phyloP scores from a whole-genome alignment of 2,888 invertebrate species.

The Lepas anatifera region DNA sequence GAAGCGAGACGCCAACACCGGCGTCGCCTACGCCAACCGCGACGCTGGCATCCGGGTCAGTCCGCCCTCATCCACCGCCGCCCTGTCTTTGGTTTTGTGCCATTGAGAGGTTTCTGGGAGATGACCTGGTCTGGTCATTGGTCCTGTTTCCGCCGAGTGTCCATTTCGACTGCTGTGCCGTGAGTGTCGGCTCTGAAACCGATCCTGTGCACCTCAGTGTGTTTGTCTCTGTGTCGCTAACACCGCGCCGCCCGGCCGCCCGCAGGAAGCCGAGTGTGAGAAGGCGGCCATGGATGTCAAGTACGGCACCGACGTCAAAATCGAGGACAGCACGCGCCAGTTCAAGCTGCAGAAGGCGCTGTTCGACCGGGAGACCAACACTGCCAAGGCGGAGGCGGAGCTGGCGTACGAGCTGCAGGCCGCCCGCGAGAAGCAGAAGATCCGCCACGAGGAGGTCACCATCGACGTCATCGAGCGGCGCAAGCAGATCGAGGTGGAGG shows the following conservation, averaged over 20 bases:
- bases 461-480: slow-evolving; percentile 91
- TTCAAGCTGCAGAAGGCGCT: slow-evolving; percentile 90
- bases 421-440: slow-evolving; percentile 87
- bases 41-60: slow-evolving; percentile 80
- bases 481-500: slow-evolving; percentile 71
- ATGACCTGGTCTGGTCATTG: no score
- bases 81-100: no score
- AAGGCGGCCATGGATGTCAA: slow-evolving; percentile 93
- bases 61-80: no score
- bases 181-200: no score
- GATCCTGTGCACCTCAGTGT: no score
- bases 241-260: no score
- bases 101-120: no score
- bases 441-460: slow-evolving; percentile 93
- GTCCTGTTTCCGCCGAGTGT: no score
- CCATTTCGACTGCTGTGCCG: no score
- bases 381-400: slow-evolving; percentile 93
- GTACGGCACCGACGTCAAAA: slow-evolving; percentile 89
- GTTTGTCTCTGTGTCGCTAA: neutral
- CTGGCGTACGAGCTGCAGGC: slow-evolving; percentile 92
- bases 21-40: slow-evolving; percentile 86
- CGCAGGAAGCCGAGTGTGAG: slow-evolving; percentile 89
- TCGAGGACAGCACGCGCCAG: slow-evolving; percentile 84
- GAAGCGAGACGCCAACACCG: slow-evolving; percentile 84
- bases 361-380: slow-evolving; percentile 94